Percentiles rank a stretch among this genome's conserved stretches.
Conservation (phyloP, 2,888 invertebrate species). For the Agrypnus murinus region DNA sequence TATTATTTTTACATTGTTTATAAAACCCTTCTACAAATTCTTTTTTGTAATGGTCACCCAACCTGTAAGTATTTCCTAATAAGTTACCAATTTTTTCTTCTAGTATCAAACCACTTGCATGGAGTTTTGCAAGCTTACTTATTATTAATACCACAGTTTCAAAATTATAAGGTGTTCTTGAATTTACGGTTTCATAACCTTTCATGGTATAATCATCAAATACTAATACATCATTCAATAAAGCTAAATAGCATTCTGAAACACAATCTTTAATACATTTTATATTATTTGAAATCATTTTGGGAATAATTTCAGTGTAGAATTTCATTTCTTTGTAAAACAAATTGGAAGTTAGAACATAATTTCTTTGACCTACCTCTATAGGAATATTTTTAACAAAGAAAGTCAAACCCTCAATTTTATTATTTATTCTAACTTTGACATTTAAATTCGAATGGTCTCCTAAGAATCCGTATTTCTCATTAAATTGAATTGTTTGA, state of each 20-base stretch:
- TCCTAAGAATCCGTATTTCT: not conserved
- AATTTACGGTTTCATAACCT: conserved; percentile 59
- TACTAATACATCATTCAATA: conserved; percentile 63
- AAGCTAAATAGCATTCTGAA: conserved; percentile 64
- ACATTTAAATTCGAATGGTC: conserved; percentile 1
- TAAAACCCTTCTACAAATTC: not conserved
- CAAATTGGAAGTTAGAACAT: conserved; percentile 63
- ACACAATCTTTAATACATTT: conserved; percentile 61
- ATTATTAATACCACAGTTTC: conserved; percentile 58
- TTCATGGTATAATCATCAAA: conserved; percentile 66
- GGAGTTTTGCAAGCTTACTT: conserved; percentile 59
- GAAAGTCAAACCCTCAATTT: conserved; percentile 64
- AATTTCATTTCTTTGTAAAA: conserved; percentile 73
- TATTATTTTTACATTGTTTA: not conserved
- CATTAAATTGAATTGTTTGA: conserved; percentile 25
- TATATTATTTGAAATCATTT: conserved; percentile 63
- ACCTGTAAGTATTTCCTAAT: not conserved
- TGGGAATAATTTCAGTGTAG: conserved; percentile 70
- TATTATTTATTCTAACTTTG: not conserved
- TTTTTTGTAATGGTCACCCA: conserved; percentile 5
- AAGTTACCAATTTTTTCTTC: not conserved
- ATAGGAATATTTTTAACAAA: conserved; percentile 78
- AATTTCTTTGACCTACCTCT: conserved; percentile 71
- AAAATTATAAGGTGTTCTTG: conserved; percentile 52
- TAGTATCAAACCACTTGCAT: conserved; percentile 59